Base-by-base conservation (phyloP, 2,113 vertebrate genomes). In the Mesembrinibis cayennensis region DNA sequence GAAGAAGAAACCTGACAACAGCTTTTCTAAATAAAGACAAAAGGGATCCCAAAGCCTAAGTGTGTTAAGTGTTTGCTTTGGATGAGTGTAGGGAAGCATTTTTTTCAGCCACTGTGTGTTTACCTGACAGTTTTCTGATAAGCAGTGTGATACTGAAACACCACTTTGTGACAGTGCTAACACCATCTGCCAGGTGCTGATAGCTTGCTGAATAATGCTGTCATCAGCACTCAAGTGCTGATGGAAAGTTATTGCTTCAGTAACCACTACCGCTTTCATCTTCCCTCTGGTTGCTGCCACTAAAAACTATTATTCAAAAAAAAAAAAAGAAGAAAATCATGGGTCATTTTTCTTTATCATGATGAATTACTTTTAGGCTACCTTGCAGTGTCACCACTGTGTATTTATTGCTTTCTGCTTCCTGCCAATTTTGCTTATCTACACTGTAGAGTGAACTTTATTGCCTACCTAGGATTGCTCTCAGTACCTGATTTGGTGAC, bases 81-180 rank as follows among this genome's bases (percentile, higher is more conserved):
- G 93, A 88, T 89, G 70, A 90, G 59, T 26, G 62, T 44, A 93
- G 90, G 55, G 94, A 93, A 72, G 44, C 82, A 83, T 47, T 38
- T 95, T 93, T 94, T 92, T 91, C 40, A 67, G 95, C 90, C 87
- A 91, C 81, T 58, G n/a, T 97, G 79, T 97, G 80, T 98, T 96
- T 97, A 97, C 92, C 71, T 87, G 90, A 47, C 89, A 89, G 70
- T 87, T 95, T 95, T 94, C 95, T 95, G 97, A 97, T 96, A 98
- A 97, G 97, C 72, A 78, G 47, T 70, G 85, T 74, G 96, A 45
- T 74, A 56, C 38, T 25, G 30, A 93, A 97, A 71, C n/a, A 71
- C 65, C 53, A 80, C 59, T 84, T 81, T 85, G 87, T 79, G 96
- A 91, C 94, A 95, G 58, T 83, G 94, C 19, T 95, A 95, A 95